Conservation (phyloP, 2,797 vertebrate species). For the Remorina albescens region DNA sequence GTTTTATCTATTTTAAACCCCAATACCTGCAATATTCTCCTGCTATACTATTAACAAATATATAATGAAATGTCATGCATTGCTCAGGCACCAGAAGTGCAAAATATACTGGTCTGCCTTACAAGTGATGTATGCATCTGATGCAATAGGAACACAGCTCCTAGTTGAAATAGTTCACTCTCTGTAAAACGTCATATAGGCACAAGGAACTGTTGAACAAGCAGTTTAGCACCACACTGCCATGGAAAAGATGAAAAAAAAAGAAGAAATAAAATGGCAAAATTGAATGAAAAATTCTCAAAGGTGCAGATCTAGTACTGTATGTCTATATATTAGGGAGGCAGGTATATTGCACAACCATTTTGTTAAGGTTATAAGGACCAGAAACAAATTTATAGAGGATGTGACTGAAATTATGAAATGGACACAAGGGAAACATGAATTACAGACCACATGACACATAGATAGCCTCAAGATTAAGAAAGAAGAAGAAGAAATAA, state of each 20-base stretch:
- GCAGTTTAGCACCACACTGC: neutral
- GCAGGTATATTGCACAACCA: neutral
- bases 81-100: neutral
- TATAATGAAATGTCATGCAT: neutral
- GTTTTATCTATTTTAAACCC: neutral
- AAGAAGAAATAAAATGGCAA: neutral
- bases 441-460: neutral
- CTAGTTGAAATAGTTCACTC: slow-evolving; percentile 26
- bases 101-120: neutral
- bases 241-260: neutral
- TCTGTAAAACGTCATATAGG: slow-evolving; percentile 5
- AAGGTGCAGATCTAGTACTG: neutral
- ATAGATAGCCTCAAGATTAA: neutral
- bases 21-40: neutral
- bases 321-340: neutral
- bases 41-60: neutral
- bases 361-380: neutral
- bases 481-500: neutral
- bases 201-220: neutral
- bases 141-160: slow-evolving; percentile 3
- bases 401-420: neutral
- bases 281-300: neutral
- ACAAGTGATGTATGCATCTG: neutral
- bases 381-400: neutral
- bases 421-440: neutral